Conservation (phyloP, 2,113 vertebrate genomes). For the Campylorhamphus procurvoides region DNA sequence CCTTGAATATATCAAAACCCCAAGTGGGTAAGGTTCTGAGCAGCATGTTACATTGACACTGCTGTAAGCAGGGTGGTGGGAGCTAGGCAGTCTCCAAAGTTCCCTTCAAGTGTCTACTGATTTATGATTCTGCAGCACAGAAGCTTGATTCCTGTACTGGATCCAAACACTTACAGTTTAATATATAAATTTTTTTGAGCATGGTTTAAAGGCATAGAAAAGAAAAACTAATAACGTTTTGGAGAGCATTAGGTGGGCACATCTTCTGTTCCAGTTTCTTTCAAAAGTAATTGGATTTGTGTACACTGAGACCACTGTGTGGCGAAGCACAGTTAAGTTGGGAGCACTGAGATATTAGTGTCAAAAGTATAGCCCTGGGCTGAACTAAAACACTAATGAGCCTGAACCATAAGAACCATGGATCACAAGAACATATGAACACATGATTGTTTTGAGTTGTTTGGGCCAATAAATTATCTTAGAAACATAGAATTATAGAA, state of each 20-base stretch:
- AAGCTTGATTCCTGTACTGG: not conserved
- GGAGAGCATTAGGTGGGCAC: not conserved
- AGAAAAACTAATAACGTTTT: not conserved
- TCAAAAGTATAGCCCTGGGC: not conserved
- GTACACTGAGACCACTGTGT: not conserved
- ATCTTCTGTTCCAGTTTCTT: not conserved
- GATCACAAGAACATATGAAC: not conserved
- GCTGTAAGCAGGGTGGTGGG: not conserved
- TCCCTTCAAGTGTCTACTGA: not conserved
- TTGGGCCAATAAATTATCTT: not conserved
- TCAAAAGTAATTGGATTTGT: not conserved
- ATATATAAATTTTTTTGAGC: not conserved
- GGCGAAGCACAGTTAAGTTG: not conserved
- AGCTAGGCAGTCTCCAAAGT: not conserved
- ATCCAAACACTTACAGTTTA: not conserved
- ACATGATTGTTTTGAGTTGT: not conserved
- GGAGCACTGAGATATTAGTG: not conserved
- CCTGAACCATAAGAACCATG: not conserved
- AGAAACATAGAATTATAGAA: not conserved
- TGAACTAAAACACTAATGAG: not conserved
- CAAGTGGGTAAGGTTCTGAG: not conserved
- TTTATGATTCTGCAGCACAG: not conserved
- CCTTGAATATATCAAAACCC: not conserved
- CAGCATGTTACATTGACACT: not conserved
- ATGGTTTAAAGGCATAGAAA: not conserved